Percentiles rank a stretch among this genome's conserved stretches.
Conservation (phyloP, 2,888 invertebrate genomes). For the Agapetus fuscipes region DNA sequence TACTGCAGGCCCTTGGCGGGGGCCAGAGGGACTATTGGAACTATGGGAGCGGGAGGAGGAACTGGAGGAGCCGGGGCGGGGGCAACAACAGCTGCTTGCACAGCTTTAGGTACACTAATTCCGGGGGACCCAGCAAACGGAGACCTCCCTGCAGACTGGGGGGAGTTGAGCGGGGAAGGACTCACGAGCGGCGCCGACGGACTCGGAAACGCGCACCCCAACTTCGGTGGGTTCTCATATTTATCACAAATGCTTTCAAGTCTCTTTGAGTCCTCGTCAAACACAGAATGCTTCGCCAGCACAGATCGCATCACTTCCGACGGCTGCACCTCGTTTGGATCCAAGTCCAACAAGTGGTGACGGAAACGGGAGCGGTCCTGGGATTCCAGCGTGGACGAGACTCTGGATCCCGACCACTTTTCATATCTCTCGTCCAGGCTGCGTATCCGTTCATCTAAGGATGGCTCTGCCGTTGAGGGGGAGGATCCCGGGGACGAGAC, state of each 20-base stretch:
- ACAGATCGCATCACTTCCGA: constrained; percentile 90
- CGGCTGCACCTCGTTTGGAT: constrained; percentile 75
- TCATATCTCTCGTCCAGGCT: constrained; percentile 90
- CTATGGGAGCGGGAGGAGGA: constrained; percentile 15
- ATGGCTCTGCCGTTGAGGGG: constrained; percentile 64
- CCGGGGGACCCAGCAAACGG: constrained; percentile 22
- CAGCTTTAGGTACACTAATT: constrained; percentile 5
- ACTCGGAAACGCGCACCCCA: constrained; percentile 19
- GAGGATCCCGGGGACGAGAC: constrained; percentile 62
- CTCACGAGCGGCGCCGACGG: constrained; percentile 22
- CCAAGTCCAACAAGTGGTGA: constrained; percentile 69
- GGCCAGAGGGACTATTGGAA: constrained; percentile 5
- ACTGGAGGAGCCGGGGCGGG: constrained; percentile 28
- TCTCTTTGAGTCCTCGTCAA: constrained; percentile 91
- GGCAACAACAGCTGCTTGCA: constrained; percentile 24
- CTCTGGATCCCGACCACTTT: constrained; percentile 70
- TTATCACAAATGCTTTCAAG: constrained; percentile 80
- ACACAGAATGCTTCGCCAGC: constrained; percentile 85
- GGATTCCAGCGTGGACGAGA: constrained; percentile 44
- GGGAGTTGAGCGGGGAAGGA: constrained; percentile 18
- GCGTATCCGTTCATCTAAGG: constrained; percentile 84
- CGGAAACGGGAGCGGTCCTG: constrained; percentile 52
- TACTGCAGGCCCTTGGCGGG: constrained; percentile 54
- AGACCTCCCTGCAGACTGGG: constrained; percentile 19
- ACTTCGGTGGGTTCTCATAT: constrained; percentile 53